Evolutionary conservation across 2,888 invertebrate species (phyloP).

Genomic region (Leptinotarsa haldemani): DNA sequence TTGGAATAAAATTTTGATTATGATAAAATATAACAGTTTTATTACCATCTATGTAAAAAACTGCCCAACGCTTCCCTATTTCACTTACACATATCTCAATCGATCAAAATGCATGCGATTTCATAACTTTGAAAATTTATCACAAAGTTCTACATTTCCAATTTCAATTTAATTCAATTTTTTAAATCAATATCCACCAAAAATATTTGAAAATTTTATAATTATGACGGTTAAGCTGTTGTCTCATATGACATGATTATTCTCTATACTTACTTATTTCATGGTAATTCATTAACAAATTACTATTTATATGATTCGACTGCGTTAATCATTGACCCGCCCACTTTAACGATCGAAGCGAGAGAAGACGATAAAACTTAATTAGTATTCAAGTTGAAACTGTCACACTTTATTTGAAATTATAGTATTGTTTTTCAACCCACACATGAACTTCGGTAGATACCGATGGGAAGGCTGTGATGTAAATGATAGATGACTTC

Average conservation of each 20-base stretch:
- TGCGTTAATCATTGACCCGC: not conserved
- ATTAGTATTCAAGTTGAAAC: constrained; percentile 12
- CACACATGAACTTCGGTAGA: not conserved
- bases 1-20: too few species aligned
- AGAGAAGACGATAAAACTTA: constrained; percentile 11
- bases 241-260: constrained; percentile 4
- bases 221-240: not conserved
- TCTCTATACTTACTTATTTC: constrained; percentile 15
- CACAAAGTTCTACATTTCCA: too few species aligned
- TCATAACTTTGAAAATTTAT: too few species aligned
- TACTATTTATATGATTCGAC: constrained; percentile 25
- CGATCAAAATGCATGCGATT: too few species aligned
- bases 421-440: constrained; percentile 10
- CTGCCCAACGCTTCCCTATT: too few species aligned
- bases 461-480: too few species aligned
- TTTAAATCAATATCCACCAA: not conserved
- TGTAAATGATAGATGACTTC: too few species aligned
- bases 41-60: too few species aligned
- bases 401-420: constrained; percentile 10
- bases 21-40: too few species aligned
- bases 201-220: not conserved
- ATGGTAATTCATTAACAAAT: constrained; percentile 21
- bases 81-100: too few species aligned
- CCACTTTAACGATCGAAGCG: constrained; percentile 11
- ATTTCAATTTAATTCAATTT: too few species aligned